Evolutionary conservation across 1,140 invertebrate species (phyloP), one percentile per base, ranked within the genome.

Genomic region (Temnothorax curvispinosus): DNA sequence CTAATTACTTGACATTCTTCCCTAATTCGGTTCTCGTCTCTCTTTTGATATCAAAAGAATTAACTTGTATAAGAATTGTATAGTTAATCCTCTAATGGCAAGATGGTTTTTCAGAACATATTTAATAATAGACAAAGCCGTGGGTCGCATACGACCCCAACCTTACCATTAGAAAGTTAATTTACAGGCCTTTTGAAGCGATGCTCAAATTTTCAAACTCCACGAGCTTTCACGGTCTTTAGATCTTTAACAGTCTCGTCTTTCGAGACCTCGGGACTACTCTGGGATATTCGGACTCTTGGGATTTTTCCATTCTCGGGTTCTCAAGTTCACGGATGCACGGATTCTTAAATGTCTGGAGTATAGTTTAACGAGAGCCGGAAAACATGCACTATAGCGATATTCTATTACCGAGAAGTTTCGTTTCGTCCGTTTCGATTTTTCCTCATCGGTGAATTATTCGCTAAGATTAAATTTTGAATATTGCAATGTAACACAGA

Each of bases 331-430:
- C 32, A n/a, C 64, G 35, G 35, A 81, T 72, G 13, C 38, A 47
- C n/a, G 4, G 3, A 41, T 67, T 35, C 44, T 27, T 41, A 50
- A 41, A 81, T 71, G 47, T 15, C 9, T 35, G 38, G 21, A 44
- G 32, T 27, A 52, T 27, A 52, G 9, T 58, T 74, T 74, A 74
- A 84, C 41, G n/a, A 60, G 11, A 60, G n/a, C 35, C 41, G 54
- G 44, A 84, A 82, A 84, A 27, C 21, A 32, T 47, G 13, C 9
- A 18, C 44, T n/a, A 32, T n/a, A 32, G n/a, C 44, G 3, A 58
- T 32, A n/a, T 54, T 54, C 13, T 41, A 47, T 56, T 71, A 69
- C 32, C 35, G 11, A 35, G 35, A 80, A 80, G 44, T 21, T 67
- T 27, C 27, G 27, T 27, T 27, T 47, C 3, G 15, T 65, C 8